A percentile compares a stretch with the other conserved stretches of the same genome.
phyloP scores from a whole-genome alignment of 1,140 invertebrate genomes.

The Adoxophyes honmai region DNA sequence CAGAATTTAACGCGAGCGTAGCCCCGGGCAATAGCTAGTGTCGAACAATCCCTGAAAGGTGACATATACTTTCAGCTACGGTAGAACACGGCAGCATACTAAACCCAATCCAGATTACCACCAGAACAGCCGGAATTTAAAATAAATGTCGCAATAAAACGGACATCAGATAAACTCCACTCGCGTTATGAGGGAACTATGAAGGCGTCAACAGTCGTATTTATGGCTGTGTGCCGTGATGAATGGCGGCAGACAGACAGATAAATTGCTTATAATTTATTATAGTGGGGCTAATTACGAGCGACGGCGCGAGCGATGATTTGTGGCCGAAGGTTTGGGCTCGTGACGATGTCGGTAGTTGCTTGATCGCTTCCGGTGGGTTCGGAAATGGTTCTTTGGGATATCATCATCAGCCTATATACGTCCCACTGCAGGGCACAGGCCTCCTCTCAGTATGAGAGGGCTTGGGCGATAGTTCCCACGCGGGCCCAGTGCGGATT shows the following conservation, averaged over 20 bases:
- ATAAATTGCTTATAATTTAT: conserved; percentile 75
- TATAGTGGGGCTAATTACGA: conserved; percentile 64
- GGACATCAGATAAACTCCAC: neutral
- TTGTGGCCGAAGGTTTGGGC: neutral
- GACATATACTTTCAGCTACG: too few species aligned
- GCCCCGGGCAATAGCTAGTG: too few species aligned
- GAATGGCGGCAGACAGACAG: conserved; percentile 68
- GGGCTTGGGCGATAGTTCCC: too few species aligned
- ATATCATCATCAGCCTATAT: too few species aligned
- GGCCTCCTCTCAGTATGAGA: too few species aligned
- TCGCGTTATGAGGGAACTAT: conserved; percentile 13
- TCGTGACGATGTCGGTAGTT: too few species aligned
- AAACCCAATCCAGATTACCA: neutral
- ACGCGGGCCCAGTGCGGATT: too few species aligned
- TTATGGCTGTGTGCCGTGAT: conserved; percentile 42
- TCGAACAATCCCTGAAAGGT: too few species aligned
- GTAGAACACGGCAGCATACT: neutral
- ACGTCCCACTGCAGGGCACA: too few species aligned
- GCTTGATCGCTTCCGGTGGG: too few species aligned
- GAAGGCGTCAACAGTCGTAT: conserved; percentile 42
- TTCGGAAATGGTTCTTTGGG: neutral
- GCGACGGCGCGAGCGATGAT: conserved; percentile 25
- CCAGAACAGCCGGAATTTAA: neutral
- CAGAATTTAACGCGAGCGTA: too few species aligned
- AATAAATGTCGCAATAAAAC: neutral